Conservation (phyloP, 2,113 vertebrate species). For the Pandion haliaetus region DNA sequence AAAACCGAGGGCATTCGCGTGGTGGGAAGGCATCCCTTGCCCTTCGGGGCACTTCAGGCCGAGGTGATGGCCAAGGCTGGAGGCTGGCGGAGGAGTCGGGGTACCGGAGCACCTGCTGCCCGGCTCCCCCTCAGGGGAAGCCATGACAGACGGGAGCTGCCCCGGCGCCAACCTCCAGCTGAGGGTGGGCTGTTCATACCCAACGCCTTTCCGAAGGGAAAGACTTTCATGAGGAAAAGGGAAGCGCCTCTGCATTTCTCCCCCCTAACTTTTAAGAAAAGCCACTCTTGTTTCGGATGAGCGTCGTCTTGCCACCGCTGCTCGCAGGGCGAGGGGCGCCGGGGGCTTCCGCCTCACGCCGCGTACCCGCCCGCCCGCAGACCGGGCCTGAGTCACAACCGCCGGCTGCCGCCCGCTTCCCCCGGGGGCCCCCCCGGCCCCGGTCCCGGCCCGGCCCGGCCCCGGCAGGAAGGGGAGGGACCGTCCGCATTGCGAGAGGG, state of each 20-base stretch:
- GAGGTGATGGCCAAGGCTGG: accelerated
- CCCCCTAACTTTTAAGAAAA: neutral
- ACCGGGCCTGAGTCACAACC: too few relatives aligned
- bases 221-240: accelerated
- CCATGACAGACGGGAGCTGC: neutral
- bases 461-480: conserved; percentile 74
- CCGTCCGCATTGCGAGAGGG: neutral
- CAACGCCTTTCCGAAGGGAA: too few relatives aligned
- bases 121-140: accelerated
- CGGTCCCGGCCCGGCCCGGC: neutral
- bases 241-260: accelerated
- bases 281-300: accelerated
- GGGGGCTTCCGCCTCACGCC: neutral
- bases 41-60: accelerated
- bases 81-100: accelerated
- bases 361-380: neutral
- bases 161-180: too few relatives aligned
- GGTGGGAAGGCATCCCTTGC: too few relatives aligned
- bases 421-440: too few relatives aligned
- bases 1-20: accelerated
- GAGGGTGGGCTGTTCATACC: too few relatives aligned
- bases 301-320: neutral
- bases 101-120: accelerated
- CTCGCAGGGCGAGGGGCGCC: neutral
- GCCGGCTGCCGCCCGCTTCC: too few relatives aligned